phyloP scores from a whole-genome alignment of 2,888 invertebrate species.

The Sphaerophoria rueppellii region DNA sequence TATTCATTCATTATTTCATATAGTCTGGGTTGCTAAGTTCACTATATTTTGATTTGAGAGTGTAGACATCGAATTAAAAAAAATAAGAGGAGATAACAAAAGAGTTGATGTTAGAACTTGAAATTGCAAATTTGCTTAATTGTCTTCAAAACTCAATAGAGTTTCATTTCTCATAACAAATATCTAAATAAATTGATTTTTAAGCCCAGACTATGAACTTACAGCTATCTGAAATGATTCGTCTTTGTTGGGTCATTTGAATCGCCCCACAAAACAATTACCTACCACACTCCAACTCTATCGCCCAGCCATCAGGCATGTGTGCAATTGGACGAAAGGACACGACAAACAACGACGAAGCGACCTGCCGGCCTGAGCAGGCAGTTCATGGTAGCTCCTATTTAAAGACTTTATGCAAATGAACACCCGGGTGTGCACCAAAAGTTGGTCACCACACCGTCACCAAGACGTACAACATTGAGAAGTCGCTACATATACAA shows the following conservation, averaged over 20 bases:
- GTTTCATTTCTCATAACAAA: background rate
- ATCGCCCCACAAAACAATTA: constrained; percentile 63
- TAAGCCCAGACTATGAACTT: background rate
- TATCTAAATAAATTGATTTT: background rate
- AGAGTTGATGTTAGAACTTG: too few relatives aligned
- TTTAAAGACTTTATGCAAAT: constrained; percentile 70
- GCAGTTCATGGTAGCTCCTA: constrained; percentile 44
- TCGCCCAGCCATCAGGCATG: constrained; percentile 12
- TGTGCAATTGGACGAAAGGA: constrained; percentile 2
- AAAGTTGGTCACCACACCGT: constrained; percentile 69
- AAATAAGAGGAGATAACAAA: too few relatives aligned
- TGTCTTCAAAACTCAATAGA: too few relatives aligned
- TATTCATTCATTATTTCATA: constrained; percentile 58
- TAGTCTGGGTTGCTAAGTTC: background rate
- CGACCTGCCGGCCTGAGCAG: background rate
- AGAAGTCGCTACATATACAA: constrained; percentile 27
- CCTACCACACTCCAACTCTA: constrained; percentile 49
- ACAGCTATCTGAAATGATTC: constrained; percentile 45
- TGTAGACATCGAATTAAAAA: too few relatives aligned
- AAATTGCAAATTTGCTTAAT: too few relatives aligned
- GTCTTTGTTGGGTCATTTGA: constrained; percentile 45
- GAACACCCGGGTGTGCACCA: constrained; percentile 60
- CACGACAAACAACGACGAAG: background rate
- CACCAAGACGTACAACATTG: constrained; percentile 42
- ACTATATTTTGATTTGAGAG: too few relatives aligned